Evolutionary conservation across 2,797 vertebrate genomes (phyloP), one percentile per base, ranked within the genome.

Genomic region (Dendrocincla fuliginosa): DNA sequence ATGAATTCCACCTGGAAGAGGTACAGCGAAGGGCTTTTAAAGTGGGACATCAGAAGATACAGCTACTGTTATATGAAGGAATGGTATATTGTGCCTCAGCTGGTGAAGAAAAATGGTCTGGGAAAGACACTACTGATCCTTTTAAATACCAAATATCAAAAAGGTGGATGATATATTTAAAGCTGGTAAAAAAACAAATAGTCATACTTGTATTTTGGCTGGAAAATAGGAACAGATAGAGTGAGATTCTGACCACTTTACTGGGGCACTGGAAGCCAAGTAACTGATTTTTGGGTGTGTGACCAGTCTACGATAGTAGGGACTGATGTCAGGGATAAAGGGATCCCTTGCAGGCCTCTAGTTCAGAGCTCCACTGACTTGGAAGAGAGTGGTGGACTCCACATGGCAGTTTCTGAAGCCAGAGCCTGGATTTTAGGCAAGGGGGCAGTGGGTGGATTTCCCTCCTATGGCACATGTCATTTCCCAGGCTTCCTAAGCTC

Each of bases 381-480:
- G 42, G 61, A 77, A 87, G 30, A 56, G 46, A 41, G 39, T 15
- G 47, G 30, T 0, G 1, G 33, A n/a, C 22, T 80, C 39, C 42
- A 33, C 0, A 4, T 28, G 60, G 27, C 60, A 73, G 35, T 0
- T 4, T n/a, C 49, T 27, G 25, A 53, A 56, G 33, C 64, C 5
- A 1, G 41, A 70, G 46, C 42, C 50, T 1, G 0, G 28, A 37
- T 53, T 39, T 14, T 28, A n/a, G 32, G 42, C 22, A 41, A 24
- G 52, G 11, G 25, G 17, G 20, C 0, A 2, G 9, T 37, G 37
- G 13, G 16, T 30, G 50, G 7, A 16, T 39, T 74, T 37, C 30
- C 25, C 16, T 88, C 23, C 46, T 27, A 10, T 18, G 11, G 20
- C 46, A 35, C 5, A 1, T 0, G 0, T 16, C 3, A 1, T 30